These are phyloP conservation scores for Takifugu bimaculatus DNA, from an alignment of 2,113 vertebrate species.

Conservation along the genomic window DNA sequence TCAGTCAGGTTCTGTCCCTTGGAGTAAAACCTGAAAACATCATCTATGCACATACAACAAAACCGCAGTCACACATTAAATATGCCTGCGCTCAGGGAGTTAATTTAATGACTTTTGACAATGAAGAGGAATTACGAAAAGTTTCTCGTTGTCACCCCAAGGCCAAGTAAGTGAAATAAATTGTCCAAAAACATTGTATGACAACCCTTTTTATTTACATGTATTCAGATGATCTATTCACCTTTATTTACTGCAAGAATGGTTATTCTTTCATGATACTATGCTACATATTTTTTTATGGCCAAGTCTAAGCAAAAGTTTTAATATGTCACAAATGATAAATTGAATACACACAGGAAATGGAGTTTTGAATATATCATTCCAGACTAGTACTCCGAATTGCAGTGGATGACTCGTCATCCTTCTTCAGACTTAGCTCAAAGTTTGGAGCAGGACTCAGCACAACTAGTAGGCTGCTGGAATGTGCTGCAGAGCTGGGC, in stretches of 20 bases:
- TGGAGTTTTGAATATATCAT: neutral
- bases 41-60: conserved; percentile 92
- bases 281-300: too few relatives aligned
- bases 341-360: too few relatives aligned
- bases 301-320: too few relatives aligned
- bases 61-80: conserved; percentile 88
- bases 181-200: too few relatives aligned
- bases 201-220: neutral
- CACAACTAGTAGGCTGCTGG: conserved; percentile 80
- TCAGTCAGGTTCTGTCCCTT: conserved; percentile 81
- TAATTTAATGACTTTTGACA: conserved; percentile 91
- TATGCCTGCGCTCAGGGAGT: conserved; percentile 84
- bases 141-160: conserved; percentile 81
- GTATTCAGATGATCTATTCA: too few relatives aligned
- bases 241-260: too few relatives aligned
- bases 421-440: conserved; percentile 80
- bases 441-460: conserved; percentile 89
- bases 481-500: conserved; percentile 81
- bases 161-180: conserved; percentile 81
- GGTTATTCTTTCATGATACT: too few relatives aligned
- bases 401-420: conserved; percentile 87
- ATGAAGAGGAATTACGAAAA: conserved; percentile 87
- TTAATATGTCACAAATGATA: too few relatives aligned
- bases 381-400: conserved; percentile 85
- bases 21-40: conserved; percentile 83